Conservation (phyloP, 2,888 invertebrate species). For the Zele albiditarsus region DNA sequence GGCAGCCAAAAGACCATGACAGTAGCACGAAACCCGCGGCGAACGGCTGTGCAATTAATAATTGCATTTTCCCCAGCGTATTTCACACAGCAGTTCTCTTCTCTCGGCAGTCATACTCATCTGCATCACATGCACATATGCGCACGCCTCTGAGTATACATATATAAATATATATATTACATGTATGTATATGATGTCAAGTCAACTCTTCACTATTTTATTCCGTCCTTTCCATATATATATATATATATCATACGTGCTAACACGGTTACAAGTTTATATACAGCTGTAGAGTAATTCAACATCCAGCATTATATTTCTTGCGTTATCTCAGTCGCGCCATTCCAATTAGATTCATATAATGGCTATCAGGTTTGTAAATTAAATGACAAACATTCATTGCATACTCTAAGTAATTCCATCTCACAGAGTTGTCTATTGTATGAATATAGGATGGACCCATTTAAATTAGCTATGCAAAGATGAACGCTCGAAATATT, state of each 20-base stretch:
- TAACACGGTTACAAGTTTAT: constrained; percentile 2
- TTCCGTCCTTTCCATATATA: neutral
- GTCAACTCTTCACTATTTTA: neutral
- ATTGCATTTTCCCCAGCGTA: constrained; percentile 51
- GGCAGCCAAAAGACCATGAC: constrained; percentile 44
- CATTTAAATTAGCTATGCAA: too few species aligned
- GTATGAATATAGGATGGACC: too few species aligned
- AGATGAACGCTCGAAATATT: too few species aligned
- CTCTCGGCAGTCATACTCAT: constrained; percentile 14
- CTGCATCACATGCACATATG: neutral
- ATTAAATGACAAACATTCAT: neutral
- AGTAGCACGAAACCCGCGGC: constrained; percentile 54
- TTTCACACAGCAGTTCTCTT: neutral
- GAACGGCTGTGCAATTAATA: constrained; percentile 54
- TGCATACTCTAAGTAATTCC: too few species aligned
- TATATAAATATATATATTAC: neutral
- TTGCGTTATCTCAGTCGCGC: neutral
- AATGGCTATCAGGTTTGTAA: neutral
- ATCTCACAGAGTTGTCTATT: too few species aligned
- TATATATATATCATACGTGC: neutral
- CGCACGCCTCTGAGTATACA: neutral
- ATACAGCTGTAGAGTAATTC: neutral
- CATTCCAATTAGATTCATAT: neutral
- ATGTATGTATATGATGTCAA: neutral
- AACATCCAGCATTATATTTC: neutral